Evolutionary conservation across 2,797 vertebrate species (phyloP), one percentile per base, ranked within the genome.

Genomic region (Pelobates cultripes): DNA sequence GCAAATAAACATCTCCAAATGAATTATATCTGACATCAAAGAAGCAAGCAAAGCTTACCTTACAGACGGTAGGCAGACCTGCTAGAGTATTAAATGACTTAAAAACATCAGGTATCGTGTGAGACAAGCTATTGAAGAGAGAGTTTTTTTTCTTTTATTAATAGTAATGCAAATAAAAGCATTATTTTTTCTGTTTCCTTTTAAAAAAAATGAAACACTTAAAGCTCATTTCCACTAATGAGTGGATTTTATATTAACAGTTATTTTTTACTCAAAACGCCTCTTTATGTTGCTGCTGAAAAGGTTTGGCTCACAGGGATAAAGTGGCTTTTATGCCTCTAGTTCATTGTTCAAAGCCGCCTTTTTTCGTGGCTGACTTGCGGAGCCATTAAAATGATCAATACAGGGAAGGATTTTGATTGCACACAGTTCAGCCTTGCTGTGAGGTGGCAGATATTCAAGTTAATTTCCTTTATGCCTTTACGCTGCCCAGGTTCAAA

Each of bases 1-100:
- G 91, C 91, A 94, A 94, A 94, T 94, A 93, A 93, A 93, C 89
- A 90, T 92, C 93, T 92, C 86, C 84, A 86, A 86, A 90, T 90
- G 92, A 93, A 89, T 93, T 92, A 91, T 89, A 90, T 79, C 87
- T 89, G 91, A 90, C 91, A 86, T 91, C 91, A 84, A 85, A 87
- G 88, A 90, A 89, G 91, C 91, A 91, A 93, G 92, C 91, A 93
- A 92, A 91, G 89, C 86, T 85, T 92, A 90, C 91, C 87, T 91
- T 93, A 92, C 88, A 87, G 90, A 88, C 87, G 88, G 86, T 86
- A 83, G 89, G 90, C 89, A 90, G 88, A 73, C 66, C 87, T 90
- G 78, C 79, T 12, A 64, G 86, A 89, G 90, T 89, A 91, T 92
- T 92, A 92, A 93, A 90, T 90, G 91, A 91, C 15, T 40, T 88